Base-by-base conservation (phyloP, 2,113 vertebrate species). In the Canis aureus region DNA sequence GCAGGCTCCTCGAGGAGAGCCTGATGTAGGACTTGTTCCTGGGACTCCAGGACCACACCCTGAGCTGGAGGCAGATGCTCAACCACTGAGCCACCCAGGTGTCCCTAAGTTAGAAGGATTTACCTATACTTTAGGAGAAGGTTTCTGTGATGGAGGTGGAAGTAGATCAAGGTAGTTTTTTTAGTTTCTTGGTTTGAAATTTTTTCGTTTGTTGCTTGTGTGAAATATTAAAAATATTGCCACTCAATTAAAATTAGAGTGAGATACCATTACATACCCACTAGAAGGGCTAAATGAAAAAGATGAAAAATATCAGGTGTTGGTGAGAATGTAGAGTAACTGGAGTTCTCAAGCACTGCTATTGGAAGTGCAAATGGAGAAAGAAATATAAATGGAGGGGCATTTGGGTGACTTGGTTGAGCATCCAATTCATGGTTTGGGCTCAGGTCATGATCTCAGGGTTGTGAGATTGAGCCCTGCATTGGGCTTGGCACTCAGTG, bases 231-330 rank as follows among this genome's bases (percentile, higher is more conserved):
- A 57, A 73, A 82, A 55, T 74, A 74, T 25, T 51, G 25, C 22
- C 51, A 35, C 10, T 91, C 69, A 84, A 4, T 76, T 90, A 95
- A 89, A 92, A 53, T 92, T 23, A 78, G 84, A 93, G 17, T 73
- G 74, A 66, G 38, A 22, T 93, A 55, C 15, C 53, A 73, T 73
- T 80, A 22, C 60, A 57, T 9, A 84, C 55, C 16, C 62, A 93
- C 25, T 85, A 80, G 13, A 89, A 80, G 51, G 66, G 35, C 29
- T 91, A 92, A 71, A 64, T 87, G 79, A 73, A 92, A 90, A 91
- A 49, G 19, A 51, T 67, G 66, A 86, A 81, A 81, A 94, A 79
- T 81, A 73, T 20, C 38, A 81, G 93, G 51, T 89, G 12, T 64
- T 91, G 38, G 22, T 89, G 16, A 89, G 93, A 83, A 89, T 32